These are phyloP conservation scores for Scytalopus superciliaris DNA, from an alignment of 2,113 vertebrate species.

Conservation along the genomic window DNA sequence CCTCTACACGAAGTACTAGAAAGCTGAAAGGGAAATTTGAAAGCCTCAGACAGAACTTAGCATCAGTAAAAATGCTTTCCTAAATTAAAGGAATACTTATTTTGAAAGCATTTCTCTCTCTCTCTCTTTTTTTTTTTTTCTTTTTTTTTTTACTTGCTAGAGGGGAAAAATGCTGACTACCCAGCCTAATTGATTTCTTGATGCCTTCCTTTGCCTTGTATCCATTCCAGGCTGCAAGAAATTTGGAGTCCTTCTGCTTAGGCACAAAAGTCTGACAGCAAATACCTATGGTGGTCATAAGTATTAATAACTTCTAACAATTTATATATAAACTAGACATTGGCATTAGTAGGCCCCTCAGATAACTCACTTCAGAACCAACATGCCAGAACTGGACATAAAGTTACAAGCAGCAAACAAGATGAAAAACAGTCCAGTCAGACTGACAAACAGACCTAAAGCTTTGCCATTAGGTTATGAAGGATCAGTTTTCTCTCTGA, in stretches of 20 bases:
- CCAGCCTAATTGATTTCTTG: not conserved
- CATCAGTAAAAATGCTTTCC: not conserved
- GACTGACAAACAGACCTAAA: not conserved
- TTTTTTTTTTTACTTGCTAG: not conserved
- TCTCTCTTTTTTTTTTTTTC: not conserved
- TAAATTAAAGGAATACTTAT: not conserved
- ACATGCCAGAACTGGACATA: accelerated
- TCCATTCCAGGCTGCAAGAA: not conserved
- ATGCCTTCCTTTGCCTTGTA: not conserved
- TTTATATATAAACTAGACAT: not conserved
- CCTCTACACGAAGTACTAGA: not conserved
- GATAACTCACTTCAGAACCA: not conserved
- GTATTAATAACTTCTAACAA: not conserved
- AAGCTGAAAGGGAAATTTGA: not conserved
- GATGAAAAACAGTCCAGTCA: not conserved
- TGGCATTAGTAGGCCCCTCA: not conserved
- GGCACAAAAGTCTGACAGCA: not conserved
- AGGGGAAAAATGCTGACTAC: not conserved
- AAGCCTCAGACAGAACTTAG: not conserved
- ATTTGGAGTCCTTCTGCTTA: not conserved
- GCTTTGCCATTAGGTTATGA: not conserved
- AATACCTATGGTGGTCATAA: not conserved
- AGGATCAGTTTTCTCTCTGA: not conserved
- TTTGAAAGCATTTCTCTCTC: not conserved
- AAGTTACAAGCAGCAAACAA: not conserved